Evolutionary conservation across 2,888 invertebrate genomes (phyloP), one percentile per base, ranked within the genome.

Genomic region (Caenorhabditis sulstoni): DNA sequence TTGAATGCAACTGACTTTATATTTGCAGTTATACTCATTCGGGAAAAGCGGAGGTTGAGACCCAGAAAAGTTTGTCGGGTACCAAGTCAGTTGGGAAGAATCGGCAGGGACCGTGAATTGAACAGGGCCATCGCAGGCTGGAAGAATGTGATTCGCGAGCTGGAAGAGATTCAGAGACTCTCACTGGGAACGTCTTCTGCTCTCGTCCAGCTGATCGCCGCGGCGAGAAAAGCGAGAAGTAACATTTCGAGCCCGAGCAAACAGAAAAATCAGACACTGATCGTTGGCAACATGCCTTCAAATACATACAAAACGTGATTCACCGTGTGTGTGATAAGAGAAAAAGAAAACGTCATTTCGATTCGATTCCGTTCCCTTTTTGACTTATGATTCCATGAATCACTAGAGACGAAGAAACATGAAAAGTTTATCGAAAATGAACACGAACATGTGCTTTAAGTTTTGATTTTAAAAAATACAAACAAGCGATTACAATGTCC

Each of bases 31-130:
- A n/a, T 49, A 71, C 1, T 71, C 14, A 49, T 62, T 62, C 4
- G 62, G 55, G n/a, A 62, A 71, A 16, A 39, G 16, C 18, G 71
- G 71, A n/a, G 71, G 71, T 12, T 37, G 23, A 0, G 71, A n/a
- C 1, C 35, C 41, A 4, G 45, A 22, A 20, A 71, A 71, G 41
- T 71, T 47, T 8, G 14, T 49, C 22, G 71, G 71, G 23, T 62
- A 71, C 71, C 71, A 71, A 7, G 62, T 62, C 29, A 39, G 22
- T 49, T 49, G 11, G 0, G 12, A 16, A 14, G 53, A 37, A 18
- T 71, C 49, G 9, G n/a, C 57, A 20, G 70, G 70, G 0, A 47
- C 49, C 29, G 47, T 29, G 44, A 71, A 47, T 11, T 61, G 20
- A 9, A 29, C 16, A 3, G 5, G 41, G 0, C 49, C 44, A 12